A percentile compares a stretch with the other conserved stretches of the same genome.
Conservation (phyloP, 2,113 vertebrate genomes). For the Abramis brama region DNA sequence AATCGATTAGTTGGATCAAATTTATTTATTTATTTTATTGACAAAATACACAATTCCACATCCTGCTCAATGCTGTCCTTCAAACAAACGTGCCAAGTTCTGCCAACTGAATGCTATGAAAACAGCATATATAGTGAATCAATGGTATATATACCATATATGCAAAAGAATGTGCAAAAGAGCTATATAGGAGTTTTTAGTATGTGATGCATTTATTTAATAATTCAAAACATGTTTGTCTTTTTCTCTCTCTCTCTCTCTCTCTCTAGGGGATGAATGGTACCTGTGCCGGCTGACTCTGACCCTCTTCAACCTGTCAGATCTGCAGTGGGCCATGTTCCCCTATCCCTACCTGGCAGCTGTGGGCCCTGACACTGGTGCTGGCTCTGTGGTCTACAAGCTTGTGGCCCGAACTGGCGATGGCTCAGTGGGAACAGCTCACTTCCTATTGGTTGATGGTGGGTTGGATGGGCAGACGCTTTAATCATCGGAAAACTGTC, state of each 20-base stretch:
- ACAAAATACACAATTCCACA: no score
- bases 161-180: no score
- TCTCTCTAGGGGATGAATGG: constrained; percentile 81
- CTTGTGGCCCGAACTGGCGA: constrained; percentile 68
- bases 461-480: constrained; percentile 30
- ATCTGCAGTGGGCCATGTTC: constrained; percentile 86
- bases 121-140: no score
- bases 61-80: no score
- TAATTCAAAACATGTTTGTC: background rate
- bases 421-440: constrained; percentile 64
- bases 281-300: constrained; percentile 83
- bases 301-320: constrained; percentile 73
- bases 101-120: no score
- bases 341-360: constrained; percentile 82
- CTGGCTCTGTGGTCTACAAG: constrained; percentile 78
- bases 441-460: constrained; percentile 82
- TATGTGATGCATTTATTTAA: background rate
- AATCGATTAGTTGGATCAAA: no score
- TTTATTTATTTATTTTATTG: no score
- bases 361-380: constrained; percentile 75
- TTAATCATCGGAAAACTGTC: constrained; percentile 16
- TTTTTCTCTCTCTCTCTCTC: background rate
- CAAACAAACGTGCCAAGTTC: no score
- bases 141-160: no score
- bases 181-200: background rate